phyloP scores from a whole-genome alignment of 2,113 vertebrate genomes.

The Anser cygnoides region DNA sequence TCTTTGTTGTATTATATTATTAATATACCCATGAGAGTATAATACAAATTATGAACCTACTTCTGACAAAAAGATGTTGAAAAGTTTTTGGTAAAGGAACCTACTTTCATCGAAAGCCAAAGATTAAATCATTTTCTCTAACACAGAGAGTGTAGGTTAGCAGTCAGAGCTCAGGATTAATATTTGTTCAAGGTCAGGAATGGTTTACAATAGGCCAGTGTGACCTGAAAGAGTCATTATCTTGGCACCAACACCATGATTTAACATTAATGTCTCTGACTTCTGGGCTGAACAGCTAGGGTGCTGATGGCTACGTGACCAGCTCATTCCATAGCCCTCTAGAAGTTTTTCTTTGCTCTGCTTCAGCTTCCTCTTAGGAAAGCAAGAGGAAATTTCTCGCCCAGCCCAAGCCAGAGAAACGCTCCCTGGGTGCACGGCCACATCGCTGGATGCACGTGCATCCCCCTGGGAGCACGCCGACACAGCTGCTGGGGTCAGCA shows the following conservation, averaged over 20 bases:
- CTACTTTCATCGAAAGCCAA: slow-evolving; percentile 47
- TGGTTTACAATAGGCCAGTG: not conserved
- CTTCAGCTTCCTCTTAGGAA: not conserved
- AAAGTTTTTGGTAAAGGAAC: slow-evolving; percentile 57
- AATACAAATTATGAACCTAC: slow-evolving; percentile 31
- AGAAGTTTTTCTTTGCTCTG: not conserved
- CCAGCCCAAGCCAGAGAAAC: not conserved
- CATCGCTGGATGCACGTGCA: fast-evolving
- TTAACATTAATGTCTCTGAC: not conserved
- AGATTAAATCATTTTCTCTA: slow-evolving; percentile 44
- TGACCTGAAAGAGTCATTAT: not conserved
- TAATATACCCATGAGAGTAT: slow-evolving; percentile 42
- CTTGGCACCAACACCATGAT: not conserved
- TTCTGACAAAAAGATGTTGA: slow-evolving; percentile 58
- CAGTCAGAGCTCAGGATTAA: slow-evolving; percentile 11
- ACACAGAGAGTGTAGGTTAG: not conserved
- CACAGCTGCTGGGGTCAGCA: not conserved
- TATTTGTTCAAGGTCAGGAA: slow-evolving; percentile 1
- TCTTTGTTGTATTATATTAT: slow-evolving; percentile 46
- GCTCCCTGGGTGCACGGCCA: fast-evolving
- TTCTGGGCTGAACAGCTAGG: not conserved
- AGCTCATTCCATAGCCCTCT: not conserved
- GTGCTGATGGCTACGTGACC: not conserved
- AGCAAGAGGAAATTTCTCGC: not conserved
- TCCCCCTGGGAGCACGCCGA: not conserved